A percentile compares a stretch with the other conserved stretches of the same genome.
phyloP scores from a whole-genome alignment of 1,140 invertebrate species.

The Rhopalosiphum padi region DNA sequence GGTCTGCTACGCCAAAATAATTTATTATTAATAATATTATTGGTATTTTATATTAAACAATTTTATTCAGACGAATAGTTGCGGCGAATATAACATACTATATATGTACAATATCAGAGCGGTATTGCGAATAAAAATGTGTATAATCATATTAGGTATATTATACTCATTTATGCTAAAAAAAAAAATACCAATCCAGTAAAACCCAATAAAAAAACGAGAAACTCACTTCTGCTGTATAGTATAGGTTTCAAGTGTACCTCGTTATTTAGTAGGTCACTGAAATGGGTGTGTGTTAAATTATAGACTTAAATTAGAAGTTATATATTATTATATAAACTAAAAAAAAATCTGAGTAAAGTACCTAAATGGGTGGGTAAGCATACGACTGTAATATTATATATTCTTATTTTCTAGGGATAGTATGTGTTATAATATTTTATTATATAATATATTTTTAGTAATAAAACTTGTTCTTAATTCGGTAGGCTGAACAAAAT shows the following conservation, averaged over 20 bases:
- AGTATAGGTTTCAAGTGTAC: too few species aligned
- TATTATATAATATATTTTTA: background rate
- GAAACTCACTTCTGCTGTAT: background rate
- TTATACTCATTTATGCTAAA: background rate
- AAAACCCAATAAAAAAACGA: background rate
- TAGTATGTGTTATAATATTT: background rate
- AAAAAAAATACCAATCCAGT: background rate
- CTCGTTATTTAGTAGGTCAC: too few species aligned
- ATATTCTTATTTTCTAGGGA: too few species aligned
- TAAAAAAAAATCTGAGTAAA: too few species aligned
- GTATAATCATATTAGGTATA: background rate
- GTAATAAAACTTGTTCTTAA: background rate
- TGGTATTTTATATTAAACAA: background rate
- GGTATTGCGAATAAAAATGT: background rate
- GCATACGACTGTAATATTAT: too few species aligned
- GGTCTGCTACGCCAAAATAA: background rate
- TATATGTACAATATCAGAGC: background rate
- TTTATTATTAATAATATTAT: background rate
- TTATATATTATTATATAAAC: too few species aligned
- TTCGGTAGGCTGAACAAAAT: too few species aligned
- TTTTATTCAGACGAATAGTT: background rate
- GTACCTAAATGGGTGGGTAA: background rate
- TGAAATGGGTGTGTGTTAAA: too few species aligned
- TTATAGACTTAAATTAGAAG: too few species aligned
- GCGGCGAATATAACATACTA: background rate